phyloP scores from a whole-genome alignment of 1,140 invertebrate species.

The Brachionus rubens region DNA sequence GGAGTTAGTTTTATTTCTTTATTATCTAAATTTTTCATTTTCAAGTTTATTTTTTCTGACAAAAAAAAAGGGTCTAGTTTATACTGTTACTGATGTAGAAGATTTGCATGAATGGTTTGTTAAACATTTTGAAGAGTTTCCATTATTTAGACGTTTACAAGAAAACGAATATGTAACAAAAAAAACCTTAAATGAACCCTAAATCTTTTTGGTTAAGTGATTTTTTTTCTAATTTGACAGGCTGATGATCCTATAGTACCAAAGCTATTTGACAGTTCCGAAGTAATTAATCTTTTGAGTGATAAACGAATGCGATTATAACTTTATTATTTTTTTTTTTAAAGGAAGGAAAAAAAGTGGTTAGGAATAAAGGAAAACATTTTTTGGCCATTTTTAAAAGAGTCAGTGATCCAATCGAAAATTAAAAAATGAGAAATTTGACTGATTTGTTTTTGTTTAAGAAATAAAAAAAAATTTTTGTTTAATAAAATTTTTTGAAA shows the following conservation, averaged over 20 bases:
- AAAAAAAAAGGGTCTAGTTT: slow-evolving; percentile 73
- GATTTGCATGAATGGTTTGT: slow-evolving; percentile 97
- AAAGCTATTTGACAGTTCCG: slow-evolving; percentile 21
- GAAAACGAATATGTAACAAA: slow-evolving; percentile 55
- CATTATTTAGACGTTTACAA: slow-evolving; percentile 72
- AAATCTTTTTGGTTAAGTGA: not conserved
- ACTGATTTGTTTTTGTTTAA: too few species aligned
- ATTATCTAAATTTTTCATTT: slow-evolving; percentile 19
- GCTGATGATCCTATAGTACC: slow-evolving; percentile 2
- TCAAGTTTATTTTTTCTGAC: slow-evolving; percentile 47
- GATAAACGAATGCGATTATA: not conserved
- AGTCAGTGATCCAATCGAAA: slow-evolving; percentile 61
- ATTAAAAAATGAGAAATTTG: too few species aligned
- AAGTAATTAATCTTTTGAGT: slow-evolving; percentile 10
- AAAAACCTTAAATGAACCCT: too few species aligned
- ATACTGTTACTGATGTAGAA: slow-evolving; percentile 95
- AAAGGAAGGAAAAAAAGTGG: slow-evolving; percentile 97
- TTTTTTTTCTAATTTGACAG: not conserved
- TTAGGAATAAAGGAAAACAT: slow-evolving; percentile 87
- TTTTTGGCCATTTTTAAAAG: slow-evolving; percentile 79
- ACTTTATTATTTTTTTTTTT: slow-evolving; percentile 60
- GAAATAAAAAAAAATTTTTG: slow-evolving; percentile 6
- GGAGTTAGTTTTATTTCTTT: slow-evolving; percentile 65
- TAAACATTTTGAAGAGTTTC: slow-evolving; percentile 82
- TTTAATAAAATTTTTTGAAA: not conserved